phyloP scores from a whole-genome alignment of 2,888 invertebrate genomes.

The Diaperis boleti region DNA sequence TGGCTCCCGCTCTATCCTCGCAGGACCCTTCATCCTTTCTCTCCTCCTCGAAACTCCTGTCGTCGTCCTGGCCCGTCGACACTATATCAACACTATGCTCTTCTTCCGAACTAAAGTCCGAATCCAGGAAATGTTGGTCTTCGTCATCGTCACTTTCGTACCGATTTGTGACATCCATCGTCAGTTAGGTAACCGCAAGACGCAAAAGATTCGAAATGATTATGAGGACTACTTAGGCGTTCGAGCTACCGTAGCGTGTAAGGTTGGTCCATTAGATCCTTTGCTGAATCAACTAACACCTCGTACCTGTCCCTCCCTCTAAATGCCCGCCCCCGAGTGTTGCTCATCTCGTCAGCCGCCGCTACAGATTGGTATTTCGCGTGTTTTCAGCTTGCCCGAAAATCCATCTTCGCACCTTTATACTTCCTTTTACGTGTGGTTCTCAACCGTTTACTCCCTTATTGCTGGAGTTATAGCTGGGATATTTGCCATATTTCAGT shows the following conservation, averaged over 20 bases:
- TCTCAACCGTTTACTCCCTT: slow-evolving; percentile 50
- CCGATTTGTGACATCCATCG: slow-evolving; percentile 25
- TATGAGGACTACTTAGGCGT: slow-evolving; percentile 48
- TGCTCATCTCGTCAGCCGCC: slow-evolving; percentile 58
- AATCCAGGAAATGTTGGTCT: slow-evolving; percentile 48
- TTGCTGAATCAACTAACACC: slow-evolving; percentile 62
- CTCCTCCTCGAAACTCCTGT: slow-evolving; percentile 40
- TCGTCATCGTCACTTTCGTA: slow-evolving; percentile 49
- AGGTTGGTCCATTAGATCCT: slow-evolving; percentile 61
- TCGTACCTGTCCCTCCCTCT: slow-evolving; percentile 51
- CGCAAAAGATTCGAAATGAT: slow-evolving; percentile 47
- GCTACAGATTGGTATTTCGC: slow-evolving; percentile 66
- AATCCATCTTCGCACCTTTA: slow-evolving; percentile 65
- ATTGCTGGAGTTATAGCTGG: slow-evolving; percentile 41
- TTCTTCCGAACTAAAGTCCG: slow-evolving; percentile 54
- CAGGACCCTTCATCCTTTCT: slow-evolving; percentile 44
- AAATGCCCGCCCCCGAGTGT: slow-evolving; percentile 47
- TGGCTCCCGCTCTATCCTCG: slow-evolving; percentile 51
- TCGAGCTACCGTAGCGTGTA: slow-evolving; percentile 54
- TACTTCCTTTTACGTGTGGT: slow-evolving; percentile 57
- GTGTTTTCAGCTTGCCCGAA: slow-evolving; percentile 63
- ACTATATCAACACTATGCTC: slow-evolving; percentile 58
- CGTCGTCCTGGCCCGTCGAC: slow-evolving; percentile 50
- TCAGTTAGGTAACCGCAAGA: slow-evolving; percentile 36
- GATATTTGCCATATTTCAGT: slow-evolving; percentile 20